Conservation (phyloP, 1,140 invertebrate genomes). For the Bombus cullumanus region DNA sequence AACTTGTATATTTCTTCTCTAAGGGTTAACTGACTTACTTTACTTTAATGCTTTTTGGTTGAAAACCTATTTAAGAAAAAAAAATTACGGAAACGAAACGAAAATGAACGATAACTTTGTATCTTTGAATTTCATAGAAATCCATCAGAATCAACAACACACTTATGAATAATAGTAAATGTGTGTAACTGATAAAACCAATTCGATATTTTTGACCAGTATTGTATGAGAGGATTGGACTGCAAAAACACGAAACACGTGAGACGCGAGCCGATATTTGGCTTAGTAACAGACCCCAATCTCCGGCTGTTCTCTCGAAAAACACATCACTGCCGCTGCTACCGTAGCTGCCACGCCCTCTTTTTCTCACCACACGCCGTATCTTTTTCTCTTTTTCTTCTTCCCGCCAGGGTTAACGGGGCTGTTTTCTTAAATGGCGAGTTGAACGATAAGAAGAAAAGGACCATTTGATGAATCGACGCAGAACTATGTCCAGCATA, state of each 20-base stretch:
- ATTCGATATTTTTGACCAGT: not conserved
- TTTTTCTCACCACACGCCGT: not conserved
- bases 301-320: constrained; percentile 60
- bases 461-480: constrained; percentile 70
- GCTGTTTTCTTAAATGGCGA: constrained; percentile 57
- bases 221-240: constrained; percentile 6
- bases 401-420: not conserved
- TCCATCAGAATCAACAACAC: no score
- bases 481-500: constrained; percentile 68
- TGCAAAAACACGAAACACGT: constrained; percentile 43
- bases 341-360: not conserved
- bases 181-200: not conserved
- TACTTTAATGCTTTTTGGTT: no score
- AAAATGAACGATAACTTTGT: no score
- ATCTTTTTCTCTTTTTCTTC: not conserved
- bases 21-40: no score
- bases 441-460: constrained; percentile 42
- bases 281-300: constrained; percentile 72
- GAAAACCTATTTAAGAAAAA: no score
- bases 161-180: no score
- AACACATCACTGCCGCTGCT: constrained; percentile 34
- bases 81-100: no score
- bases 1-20: no score
- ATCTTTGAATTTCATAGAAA: no score
- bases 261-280: constrained; percentile 64